A percentile compares a stretch with the other conserved stretches of the same genome.
These are phyloP conservation scores for Pseudochromis fuscus DNA, from an alignment of 2,797 vertebrate genomes.

Conservation along the genomic window DNA sequence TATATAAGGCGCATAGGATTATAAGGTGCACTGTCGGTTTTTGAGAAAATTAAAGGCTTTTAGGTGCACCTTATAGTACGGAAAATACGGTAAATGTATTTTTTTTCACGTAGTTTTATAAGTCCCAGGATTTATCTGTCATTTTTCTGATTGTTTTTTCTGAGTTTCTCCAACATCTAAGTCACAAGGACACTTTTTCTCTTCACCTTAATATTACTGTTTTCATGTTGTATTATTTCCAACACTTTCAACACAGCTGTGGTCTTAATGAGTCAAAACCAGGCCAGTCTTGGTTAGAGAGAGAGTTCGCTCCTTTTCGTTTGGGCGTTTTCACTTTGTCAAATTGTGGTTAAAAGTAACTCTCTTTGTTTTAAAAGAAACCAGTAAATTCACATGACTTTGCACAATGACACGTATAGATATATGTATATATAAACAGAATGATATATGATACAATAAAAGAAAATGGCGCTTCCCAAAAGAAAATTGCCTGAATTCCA, in stretches of 20 bases:
- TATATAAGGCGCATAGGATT: too few species aligned
- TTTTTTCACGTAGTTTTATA: background rate
- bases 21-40: too few species aligned
- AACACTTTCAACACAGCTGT: conserved; percentile 19
- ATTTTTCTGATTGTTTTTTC: background rate
- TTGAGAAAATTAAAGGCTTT: too few species aligned
- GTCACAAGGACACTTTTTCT: conserved; percentile 2
- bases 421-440: background rate
- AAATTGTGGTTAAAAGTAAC: conserved; percentile 9
- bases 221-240: conserved; percentile 26
- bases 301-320: conserved; percentile 1
- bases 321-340: conserved; percentile 10
- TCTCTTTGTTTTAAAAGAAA: conserved; percentile 5
- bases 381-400: conserved; percentile 1
- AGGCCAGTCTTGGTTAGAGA: conserved; percentile 4
- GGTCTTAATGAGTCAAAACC: conserved; percentile 43
- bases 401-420: background rate
- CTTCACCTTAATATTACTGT: conserved; percentile 4
- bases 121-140: background rate
- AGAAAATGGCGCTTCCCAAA: conserved; percentile 17
- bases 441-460: conserved; percentile 19
- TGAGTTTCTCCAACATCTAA: conserved; percentile 8
- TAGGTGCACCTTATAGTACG: too few species aligned
- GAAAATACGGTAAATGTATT: background rate
- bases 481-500: conserved; percentile 3